Percentiles rank a stretch among this genome's conserved stretches.
These are phyloP conservation scores for Triplophysa dalaica DNA, from an alignment of 2,113 vertebrate genomes.

Conservation along the genomic window DNA sequence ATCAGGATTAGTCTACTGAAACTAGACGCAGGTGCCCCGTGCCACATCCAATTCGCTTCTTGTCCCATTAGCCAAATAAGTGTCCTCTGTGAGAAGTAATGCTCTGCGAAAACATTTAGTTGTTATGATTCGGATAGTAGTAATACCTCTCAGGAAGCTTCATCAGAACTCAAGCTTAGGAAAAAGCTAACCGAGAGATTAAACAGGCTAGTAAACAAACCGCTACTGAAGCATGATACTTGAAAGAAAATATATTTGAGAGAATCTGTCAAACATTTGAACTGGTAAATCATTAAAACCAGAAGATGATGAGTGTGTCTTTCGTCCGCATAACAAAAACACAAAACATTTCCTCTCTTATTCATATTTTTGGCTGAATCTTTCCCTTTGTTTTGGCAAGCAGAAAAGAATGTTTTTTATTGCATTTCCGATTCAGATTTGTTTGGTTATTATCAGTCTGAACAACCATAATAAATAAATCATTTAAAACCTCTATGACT, in stretches of 20 bases:
- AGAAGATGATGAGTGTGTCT: background rate
- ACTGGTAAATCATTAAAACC: background rate
- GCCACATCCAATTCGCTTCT: conserved; percentile 62
- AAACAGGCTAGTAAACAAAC: conserved; percentile 14
- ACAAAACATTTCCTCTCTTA: background rate
- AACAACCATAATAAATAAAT: too few relatives aligned
- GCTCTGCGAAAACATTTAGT: conserved; percentile 15
- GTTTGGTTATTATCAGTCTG: too few relatives aligned
- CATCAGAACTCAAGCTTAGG: conserved; percentile 32
- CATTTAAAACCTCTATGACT: too few relatives aligned
- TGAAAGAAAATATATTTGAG: background rate
- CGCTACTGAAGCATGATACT: conserved; percentile 8
- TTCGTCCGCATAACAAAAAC: background rate
- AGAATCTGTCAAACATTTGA: background rate
- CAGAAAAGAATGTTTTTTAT: too few relatives aligned
- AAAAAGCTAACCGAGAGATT: background rate
- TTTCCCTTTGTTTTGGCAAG: background rate
- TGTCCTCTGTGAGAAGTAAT: conserved; percentile 42
- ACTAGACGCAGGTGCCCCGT: conserved; percentile 59
- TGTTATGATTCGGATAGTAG: background rate
- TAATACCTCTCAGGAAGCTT: conserved; percentile 18
- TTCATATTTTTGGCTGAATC: background rate
- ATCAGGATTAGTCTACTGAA: conserved; percentile 66
- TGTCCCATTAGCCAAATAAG: conserved; percentile 59
- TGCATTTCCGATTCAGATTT: too few relatives aligned